Evolutionary conservation across 2,888 invertebrate species (phyloP), one percentile per base, ranked within the genome.

Genomic region (Spilarctia lutea): DNA sequence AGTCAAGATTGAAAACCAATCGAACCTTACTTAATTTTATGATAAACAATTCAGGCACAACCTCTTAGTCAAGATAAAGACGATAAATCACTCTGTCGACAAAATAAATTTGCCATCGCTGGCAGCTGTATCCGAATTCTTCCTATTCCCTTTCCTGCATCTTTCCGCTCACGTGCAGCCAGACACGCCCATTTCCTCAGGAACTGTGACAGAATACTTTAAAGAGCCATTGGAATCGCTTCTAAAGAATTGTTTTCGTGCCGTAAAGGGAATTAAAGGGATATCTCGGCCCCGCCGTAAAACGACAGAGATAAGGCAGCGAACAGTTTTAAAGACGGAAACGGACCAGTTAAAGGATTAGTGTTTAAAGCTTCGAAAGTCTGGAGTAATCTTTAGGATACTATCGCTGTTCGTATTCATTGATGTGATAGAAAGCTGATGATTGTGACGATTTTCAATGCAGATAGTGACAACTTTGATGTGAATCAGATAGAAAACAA

Each of bases 151-250:
- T 48, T 70, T 52, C 39, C 68, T 75, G 71, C 71, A 75, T 68
- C 71, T n/a, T 65, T 82, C 77, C 74, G 77, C 83, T 81, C 81
- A 83, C 84, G 84, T 83, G 83, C 84, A 84, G 45, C 56, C 72
- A 71, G 75, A 76, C 65, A 71, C 72, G 63, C 72, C 69, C 75
- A 75, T 69, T 75, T 69, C 69, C 72, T 42, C n/a, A 63, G 73
- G 75, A 71, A 52, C 71, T 71, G 69, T 72, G 77, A 81, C 74
- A 78, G 77, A 66, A 81, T 70, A 73, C 67, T 81, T 81, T 76
- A 79, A 77, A 81, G 78, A 75, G 75, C 27, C 72, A 65, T 73
- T 68, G 72, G 75, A 75, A 66, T 68, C 68, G 42, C 42, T 78
- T 68, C 69, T 75, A 75, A 83, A 77, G 76, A 83, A 83, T 82